Evolutionary conservation across 2,113 vertebrate genomes (phyloP).

Genomic region (Brachyhypopomus occidentalis): DNA sequence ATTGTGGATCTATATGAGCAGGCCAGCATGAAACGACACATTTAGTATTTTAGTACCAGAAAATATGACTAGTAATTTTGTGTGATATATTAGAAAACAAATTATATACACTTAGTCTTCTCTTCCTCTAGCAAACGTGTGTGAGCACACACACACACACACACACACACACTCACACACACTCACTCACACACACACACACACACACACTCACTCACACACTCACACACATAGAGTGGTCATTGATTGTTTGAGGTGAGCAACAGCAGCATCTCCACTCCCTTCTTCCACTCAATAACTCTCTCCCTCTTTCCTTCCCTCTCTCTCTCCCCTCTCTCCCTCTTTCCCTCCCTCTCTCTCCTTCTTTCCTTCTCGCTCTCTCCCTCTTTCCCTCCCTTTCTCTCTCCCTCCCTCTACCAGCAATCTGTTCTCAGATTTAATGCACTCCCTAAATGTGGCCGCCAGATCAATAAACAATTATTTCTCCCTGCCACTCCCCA

Average conservation of each 20-base stretch:
- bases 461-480: conserved; percentile 63
- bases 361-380: neutral
- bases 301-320: neutral
- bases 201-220: neutral
- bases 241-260: conserved; percentile 42
- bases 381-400: conserved; percentile 16
- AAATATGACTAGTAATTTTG: neutral
- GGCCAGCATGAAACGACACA: too few relatives aligned
- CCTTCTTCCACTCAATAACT: conserved; percentile 43
- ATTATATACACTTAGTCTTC: conserved; percentile 10
- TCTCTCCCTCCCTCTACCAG: conserved; percentile 39
- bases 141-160: neutral
- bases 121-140: neutral
- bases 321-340: neutral
- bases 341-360: neutral
- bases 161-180: conserved; percentile 6
- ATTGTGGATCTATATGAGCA: too few relatives aligned
- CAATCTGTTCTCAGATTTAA: conserved; percentile 57
- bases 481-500: conserved; percentile 39
- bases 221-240: neutral
- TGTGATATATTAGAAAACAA: neutral
- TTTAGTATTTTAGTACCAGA: neutral
- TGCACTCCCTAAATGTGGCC: conserved; percentile 62
- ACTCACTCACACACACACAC: neutral
- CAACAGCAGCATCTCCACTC: conserved; percentile 25